Base-by-base conservation (phyloP, 2,113 vertebrate genomes). In the Collichthys lucidus region DNA sequence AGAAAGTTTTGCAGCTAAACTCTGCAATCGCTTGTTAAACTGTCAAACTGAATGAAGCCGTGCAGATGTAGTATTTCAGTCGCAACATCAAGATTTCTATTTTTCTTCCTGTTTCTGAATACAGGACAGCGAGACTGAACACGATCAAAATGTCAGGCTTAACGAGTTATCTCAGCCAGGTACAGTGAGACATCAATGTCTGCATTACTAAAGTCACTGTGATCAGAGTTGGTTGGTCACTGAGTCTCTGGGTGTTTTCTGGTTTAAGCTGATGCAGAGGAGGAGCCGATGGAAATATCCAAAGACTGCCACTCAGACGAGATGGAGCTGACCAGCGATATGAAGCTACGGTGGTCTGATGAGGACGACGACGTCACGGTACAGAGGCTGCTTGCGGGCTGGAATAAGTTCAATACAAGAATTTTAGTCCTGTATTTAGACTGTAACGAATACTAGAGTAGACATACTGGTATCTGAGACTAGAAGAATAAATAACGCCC, bases 341-440 rank as follows among this genome's bases (percentile, higher is more conserved):
- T 92, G 89, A 85, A 50, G 20, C 77, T 94, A 3, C 75, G 49
- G 40, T 93, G 91, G 91, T 89, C 91, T 1, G 94, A 93, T 0
- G 85, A 92, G 1, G 94, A 93, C 1, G 91, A 92, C 0, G 86
- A 80, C 10, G 14, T 68, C 49, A 86, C 72, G 78, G 93, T 94
- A 79, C 24, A 0, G 31, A 57, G 11, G 3, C 64, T 52, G n/a
- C n/a, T 19, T 5, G n/a, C 29, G 12, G 47, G 20, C 29, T 10
- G 26, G 10, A 42, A 40, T 26, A 22, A 0, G 3, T 15, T 42
- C 20, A 69, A 16, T 10, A 20, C 49, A 26, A 26, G 35, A 20
- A 35, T 7, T 26, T 47, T 7, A 47, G 7, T 35, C 19, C 22
- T 46, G 2, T 16, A 14, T 52, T 59, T 29, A 31, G 40, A 72